Base-by-base conservation (phyloP, 2,113 vertebrate genomes). In the Mirza zaza region DNA sequence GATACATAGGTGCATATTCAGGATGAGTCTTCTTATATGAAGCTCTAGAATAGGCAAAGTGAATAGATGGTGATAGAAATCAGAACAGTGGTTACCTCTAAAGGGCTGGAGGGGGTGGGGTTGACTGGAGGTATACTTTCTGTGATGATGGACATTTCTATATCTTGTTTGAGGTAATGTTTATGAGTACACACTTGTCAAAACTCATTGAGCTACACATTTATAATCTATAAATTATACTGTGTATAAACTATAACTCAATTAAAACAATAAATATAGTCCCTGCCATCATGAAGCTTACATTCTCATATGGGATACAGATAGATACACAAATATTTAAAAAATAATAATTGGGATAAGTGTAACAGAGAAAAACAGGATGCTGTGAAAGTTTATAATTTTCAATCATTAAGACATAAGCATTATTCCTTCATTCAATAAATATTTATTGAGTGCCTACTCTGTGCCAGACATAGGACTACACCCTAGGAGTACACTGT, bases 311-410 rank as follows among this genome's bases (percentile, higher is more conserved):
- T 92, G 73, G 36, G 48, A 90, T 86, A 77, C 5, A 77, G 59
- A 67, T 71, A 81, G 68, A 92, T 32, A 90, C 8, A 67, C 11
- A 92, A 86, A 95, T 57, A 36, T 52, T 85, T 89, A 17, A 94
- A 81, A 34, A 84, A 83, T 39, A 71, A 45, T 87, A 91, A 97
- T n/a, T 94, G 42, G 91, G 50, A 39, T 34, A 91, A 91, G 3
- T 39, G 21, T 63, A 55, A 85, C 55, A 34, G 79, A 84, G 29
- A 36, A 76, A 95, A 61, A 42, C 8, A 92, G 34, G 10, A 18
- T 81, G 17, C 7, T 91, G 48, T 70, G 36, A 70, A 94, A 55
- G 2, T 71, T 94, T 57, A 76, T 1, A 81, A 63, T 81, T 48
- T 85, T 68, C 75, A 52, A 32, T 85, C 83, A 94, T 23, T 42